These are phyloP conservation scores for Diadegma fenestrale DNA, from an alignment of 2,888 invertebrate genomes.

Conservation along the genomic window DNA sequence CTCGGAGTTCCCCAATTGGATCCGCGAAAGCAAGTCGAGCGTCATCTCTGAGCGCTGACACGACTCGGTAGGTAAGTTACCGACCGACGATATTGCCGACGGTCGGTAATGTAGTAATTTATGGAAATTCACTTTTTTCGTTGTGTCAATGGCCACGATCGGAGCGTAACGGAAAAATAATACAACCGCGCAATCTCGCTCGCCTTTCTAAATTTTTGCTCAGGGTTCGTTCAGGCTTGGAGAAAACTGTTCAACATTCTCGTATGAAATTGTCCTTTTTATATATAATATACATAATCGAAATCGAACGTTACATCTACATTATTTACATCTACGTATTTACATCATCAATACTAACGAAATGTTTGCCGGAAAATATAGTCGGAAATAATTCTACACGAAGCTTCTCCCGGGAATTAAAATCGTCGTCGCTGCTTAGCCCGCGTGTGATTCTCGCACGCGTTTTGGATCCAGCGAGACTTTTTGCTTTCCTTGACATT, in stretches of 20 bases:
- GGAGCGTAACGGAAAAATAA: background rate
- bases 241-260: conserved; percentile 10
- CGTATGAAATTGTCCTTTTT: conserved; percentile 36
- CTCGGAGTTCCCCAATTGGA: background rate
- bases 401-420: conserved; percentile 29
- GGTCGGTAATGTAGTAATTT: background rate
- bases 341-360: conserved; percentile 77
- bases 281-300: conserved; percentile 33
- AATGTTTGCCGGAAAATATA: conserved; percentile 68
- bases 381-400: conserved; percentile 64
- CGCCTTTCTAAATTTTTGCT: no score
- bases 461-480: background rate
- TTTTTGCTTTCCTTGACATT: background rate
- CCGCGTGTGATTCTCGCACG: no score
- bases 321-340: conserved; percentile 79
- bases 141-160: background rate
- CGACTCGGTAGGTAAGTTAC: background rate
- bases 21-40: background rate
- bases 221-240: background rate
- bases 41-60: background rate
- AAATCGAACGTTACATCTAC: conserved; percentile 59
- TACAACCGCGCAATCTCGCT: background rate
- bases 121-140: background rate
- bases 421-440: background rate
- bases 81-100: background rate